Conservation (phyloP, 2,888 invertebrate species). For the Sepiola atlantica region DNA sequence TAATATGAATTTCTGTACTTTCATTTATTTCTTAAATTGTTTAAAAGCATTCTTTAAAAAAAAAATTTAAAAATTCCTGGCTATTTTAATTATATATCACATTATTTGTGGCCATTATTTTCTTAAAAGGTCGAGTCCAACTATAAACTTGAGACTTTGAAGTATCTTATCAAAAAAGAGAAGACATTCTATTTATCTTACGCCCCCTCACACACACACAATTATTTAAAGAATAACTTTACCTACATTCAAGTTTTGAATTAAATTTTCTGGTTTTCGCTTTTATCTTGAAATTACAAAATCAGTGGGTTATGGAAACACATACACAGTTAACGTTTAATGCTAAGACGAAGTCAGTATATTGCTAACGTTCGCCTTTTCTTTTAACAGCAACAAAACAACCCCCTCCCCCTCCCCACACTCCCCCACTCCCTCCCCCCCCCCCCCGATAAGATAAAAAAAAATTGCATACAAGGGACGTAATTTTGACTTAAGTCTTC, state of each 20-base stretch:
- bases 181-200: not conserved
- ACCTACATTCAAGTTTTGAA: not conserved
- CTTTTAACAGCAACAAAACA: not conserved
- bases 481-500: no score
- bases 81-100: not conserved
- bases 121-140: conserved; percentile 1
- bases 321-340: no score
- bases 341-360: no score
- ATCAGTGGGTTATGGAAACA: no score
- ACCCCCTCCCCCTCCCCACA: no score
- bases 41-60: not conserved
- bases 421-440: no score
- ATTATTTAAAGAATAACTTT: not conserved
- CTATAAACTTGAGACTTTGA: not conserved
- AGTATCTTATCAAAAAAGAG: not conserved
- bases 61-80: not conserved
- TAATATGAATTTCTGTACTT: not conserved
- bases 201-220: no score
- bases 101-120: not conserved
- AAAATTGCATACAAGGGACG: no score
- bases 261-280: not conserved
- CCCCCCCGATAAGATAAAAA: no score
- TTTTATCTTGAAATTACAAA: not conserved
- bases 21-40: not conserved
- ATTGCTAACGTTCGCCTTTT: no score